Conservation (phyloP, 2,113 vertebrate species). For the Cryptotis parvus region DNA sequence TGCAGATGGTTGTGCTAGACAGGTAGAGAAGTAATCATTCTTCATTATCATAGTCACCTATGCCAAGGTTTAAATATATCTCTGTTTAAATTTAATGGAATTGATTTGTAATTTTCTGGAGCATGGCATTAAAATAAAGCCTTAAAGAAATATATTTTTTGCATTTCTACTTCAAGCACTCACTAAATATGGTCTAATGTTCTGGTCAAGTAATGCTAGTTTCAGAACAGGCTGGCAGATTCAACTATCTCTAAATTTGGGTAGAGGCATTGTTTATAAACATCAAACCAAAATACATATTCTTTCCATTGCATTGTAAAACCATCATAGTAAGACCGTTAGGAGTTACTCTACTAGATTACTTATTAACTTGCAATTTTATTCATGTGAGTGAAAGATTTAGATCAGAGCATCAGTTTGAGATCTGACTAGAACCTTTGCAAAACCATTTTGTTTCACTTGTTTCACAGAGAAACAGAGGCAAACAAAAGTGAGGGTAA, state of each 20-base stretch:
- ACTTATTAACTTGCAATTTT: constrained; percentile 68
- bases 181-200: constrained; percentile 67
- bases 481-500: constrained; percentile 41
- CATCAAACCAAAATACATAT: constrained; percentile 61
- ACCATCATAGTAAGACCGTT: constrained; percentile 55
- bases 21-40: constrained; percentile 55
- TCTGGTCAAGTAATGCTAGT: constrained; percentile 65
- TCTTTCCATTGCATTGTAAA: neutral
- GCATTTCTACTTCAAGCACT: constrained; percentile 60
- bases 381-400: constrained; percentile 64
- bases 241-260: constrained; percentile 74
- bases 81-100: constrained; percentile 70
- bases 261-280: constrained; percentile 68
- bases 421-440: constrained; percentile 51
- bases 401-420: constrained; percentile 59
- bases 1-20: constrained; percentile 47
- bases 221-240: constrained; percentile 64
- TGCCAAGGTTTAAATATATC: constrained; percentile 61
- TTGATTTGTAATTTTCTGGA: constrained; percentile 69
- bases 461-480: constrained; percentile 61
- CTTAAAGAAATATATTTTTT: constrained; percentile 69
- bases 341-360: constrained; percentile 56
- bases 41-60: constrained; percentile 37
- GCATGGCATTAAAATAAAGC: constrained; percentile 69
- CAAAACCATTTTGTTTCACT: constrained; percentile 52